Base-by-base conservation (phyloP, 2,113 vertebrate species). In the Fulmarus glacialis region DNA sequence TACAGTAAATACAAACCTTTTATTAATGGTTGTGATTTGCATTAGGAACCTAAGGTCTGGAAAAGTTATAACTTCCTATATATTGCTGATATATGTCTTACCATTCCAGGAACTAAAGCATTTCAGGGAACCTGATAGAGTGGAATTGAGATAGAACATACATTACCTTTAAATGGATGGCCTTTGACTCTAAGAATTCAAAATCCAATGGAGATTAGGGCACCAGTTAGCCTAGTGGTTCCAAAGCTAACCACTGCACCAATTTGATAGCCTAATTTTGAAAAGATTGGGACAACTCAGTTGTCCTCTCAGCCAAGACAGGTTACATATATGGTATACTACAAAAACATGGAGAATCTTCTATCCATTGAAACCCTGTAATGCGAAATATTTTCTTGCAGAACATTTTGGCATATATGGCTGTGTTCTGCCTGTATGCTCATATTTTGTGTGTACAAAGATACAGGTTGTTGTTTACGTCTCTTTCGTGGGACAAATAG, bases 391-490 rank as follows among this genome's bases (percentile, higher is more conserved):
- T 27, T 63, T 78, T 29, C 5, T 27, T 32, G 13, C 12, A 66
- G n/a, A 89, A 42, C 6, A 21, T 60, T 74, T 64, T 52, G 8
- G 7, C 16, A 56, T 43, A 24, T n/a, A 48, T 81, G 12, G 13
- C 12, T 78, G 21, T 27, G 26, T 78, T 64, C 18, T 60, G 6
- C 40, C 59, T 12, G 7, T 27, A 11, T 17, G 4, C 6, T 32
- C 10, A 7, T 80, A 26, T 50, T 50, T 81, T 70, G 1, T 11
- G 4, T 60, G 8, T 38, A 52, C 3, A 40, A 56, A 78, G 7
- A 34, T 0, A 58, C 8, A n/a, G 6, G 7, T 45, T 8, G 20
- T 1, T 75, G 22, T 77, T 73, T 77, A 43, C 0, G 0, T 12
- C 21, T 12, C 21, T 87, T 77, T 60, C 5, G 20, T 6, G n/a